Evolutionary conservation across 2,797 vertebrate species (phyloP).

Genomic region (Bovichtus variegatus): DNA sequence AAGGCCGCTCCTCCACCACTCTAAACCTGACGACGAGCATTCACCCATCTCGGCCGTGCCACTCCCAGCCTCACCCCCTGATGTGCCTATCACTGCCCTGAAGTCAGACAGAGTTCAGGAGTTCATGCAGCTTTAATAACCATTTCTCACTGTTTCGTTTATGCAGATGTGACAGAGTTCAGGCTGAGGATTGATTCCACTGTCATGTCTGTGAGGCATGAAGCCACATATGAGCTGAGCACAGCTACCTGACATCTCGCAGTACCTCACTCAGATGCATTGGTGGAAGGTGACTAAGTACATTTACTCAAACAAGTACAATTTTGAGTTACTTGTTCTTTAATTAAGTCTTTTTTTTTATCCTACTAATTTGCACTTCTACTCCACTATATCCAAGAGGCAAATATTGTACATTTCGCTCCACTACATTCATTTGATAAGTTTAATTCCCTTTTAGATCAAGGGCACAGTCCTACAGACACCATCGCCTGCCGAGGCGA

Average conservation of each 20-base stretch:
- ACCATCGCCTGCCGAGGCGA: too few relatives aligned
- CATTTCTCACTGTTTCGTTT: constrained; percentile 40
- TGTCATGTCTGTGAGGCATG: neutral
- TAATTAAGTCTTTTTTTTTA: too few relatives aligned
- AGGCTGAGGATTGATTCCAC: neutral
- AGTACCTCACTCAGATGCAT: neutral
- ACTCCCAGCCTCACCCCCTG: constrained; percentile 7
- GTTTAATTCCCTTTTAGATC: too few relatives aligned
- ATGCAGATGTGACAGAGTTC: constrained; percentile 38
- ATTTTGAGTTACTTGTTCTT: too few relatives aligned
- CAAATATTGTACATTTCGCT: too few relatives aligned
- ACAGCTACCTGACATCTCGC: neutral
- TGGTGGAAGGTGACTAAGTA: too few relatives aligned
- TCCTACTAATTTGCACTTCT: too few relatives aligned
- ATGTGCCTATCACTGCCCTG: constrained; percentile 45
- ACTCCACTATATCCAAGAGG: too few relatives aligned
- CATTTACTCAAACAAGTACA: too few relatives aligned
- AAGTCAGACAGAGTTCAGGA: constrained; percentile 81
- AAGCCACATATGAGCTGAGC: neutral
- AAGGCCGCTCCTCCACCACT: constrained; percentile 32
- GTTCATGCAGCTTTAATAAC: constrained; percentile 85
- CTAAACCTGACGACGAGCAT: constrained; percentile 31
- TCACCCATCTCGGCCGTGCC: constrained; percentile 38
- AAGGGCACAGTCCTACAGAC: too few relatives aligned
- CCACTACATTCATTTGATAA: too few relatives aligned